phyloP scores from a whole-genome alignment of 2,113 vertebrate species.

The Canis aureus region DNA sequence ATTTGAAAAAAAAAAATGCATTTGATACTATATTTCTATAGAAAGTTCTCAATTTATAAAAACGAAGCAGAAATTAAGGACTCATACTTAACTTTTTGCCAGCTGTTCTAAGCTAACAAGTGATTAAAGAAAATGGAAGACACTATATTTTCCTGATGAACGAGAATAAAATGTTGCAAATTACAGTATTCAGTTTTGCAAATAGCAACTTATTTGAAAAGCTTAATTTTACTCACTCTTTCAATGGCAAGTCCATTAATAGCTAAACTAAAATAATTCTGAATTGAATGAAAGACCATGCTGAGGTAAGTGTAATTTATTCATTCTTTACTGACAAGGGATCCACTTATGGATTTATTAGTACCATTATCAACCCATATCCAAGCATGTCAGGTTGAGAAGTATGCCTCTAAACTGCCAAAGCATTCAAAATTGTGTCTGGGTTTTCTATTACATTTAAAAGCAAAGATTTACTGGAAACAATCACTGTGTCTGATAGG shows the following conservation, averaged over 20 bases:
- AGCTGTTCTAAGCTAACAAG: conserved; percentile 46
- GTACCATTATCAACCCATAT: not conserved
- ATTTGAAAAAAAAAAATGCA: not conserved
- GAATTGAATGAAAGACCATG: not conserved
- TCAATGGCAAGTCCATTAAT: conserved; percentile 26
- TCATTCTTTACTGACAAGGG: not conserved
- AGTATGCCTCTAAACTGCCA: not conserved
- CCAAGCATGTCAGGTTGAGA: not conserved
- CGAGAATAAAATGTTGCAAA: conserved; percentile 9
- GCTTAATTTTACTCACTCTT: conserved; percentile 51
- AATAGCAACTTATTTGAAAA: conserved; percentile 48
- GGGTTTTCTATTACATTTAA: not conserved
- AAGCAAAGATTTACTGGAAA: not conserved
- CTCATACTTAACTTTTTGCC: conserved; percentile 23
- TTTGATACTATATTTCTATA: not conserved
- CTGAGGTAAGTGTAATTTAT: not conserved
- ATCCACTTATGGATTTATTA: not conserved
- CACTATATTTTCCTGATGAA: conserved; percentile 61
- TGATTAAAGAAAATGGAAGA: conserved; percentile 41
- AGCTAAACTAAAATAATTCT: conserved; percentile 59
- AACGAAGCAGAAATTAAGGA: conserved; percentile 42
- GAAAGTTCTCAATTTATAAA: conserved; percentile 47
- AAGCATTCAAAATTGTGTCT: not conserved
- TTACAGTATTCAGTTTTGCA: not conserved
- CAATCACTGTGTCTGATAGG: not conserved